Base-by-base conservation (phyloP, 2,888 invertebrate species). In the Microplitis manilae region DNA sequence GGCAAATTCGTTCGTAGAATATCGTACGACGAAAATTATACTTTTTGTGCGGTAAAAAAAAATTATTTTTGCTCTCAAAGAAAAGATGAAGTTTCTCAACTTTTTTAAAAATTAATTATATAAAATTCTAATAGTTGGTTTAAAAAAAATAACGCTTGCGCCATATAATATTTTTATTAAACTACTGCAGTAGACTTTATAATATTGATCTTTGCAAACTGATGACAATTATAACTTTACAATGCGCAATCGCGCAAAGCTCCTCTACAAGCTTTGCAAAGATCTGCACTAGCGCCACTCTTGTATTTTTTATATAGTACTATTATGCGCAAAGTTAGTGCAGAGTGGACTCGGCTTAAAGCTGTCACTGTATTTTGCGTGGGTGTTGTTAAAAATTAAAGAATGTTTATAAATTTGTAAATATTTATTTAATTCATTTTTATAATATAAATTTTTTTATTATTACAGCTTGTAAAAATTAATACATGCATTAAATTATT, bases 311-410 rank as follows among this genome's bases (percentile, higher is more conserved):
- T 60, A 20, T 69, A 68, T 50, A 61, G 15, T 20, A 38, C 30
- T 50, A n/a, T 76, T 79, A 76, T 79, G 78, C 77, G 81, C 80
- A 81, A 73, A 74, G 62, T 67, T 77, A 80, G 79, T 79, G 79
- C 79, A 79, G 77, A 79, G 80, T 77, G 79, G 69, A 68, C 77
- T 74, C 61, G 61, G 69, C 77, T 75, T 67, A 68, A 62, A 74
- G 65, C 74, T 40, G 61, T 68, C 59, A 68, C 59, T 13, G 7
- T 50, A 59, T 15, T 60, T 17, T 20, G 20, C 50, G 64, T 39
- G 70, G 50, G 65, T 70, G 65, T 59, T 60, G 74, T 60, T 15
- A 38, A 67, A 67, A 67, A 71, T n/a, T 8, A 15, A 5, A 76
- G 30, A 67, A 38, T 40, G n/a, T 30, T 38, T 30, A 6, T 30